Conservation (phyloP, 92 coral and sea anemone genomes). For the Epizoanthus fatuus region DNA sequence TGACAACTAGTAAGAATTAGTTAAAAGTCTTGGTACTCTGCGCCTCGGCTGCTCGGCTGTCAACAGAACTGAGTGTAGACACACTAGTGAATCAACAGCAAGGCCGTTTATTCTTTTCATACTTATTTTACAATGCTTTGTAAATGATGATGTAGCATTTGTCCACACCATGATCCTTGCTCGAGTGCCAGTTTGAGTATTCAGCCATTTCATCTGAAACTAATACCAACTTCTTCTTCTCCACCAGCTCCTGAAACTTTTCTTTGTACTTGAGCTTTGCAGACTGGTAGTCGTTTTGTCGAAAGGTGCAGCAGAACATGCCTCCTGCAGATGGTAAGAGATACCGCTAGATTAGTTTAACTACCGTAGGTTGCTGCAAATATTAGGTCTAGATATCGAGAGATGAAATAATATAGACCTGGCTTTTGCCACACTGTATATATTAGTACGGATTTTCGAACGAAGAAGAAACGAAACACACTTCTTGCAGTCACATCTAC, state of each 20-base stretch:
- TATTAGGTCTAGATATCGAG: no score
- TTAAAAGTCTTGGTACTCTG: no score
- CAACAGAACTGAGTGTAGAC: no score
- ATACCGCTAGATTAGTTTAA: background rate
- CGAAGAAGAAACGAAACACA: no score
- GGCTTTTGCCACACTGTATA: no score
- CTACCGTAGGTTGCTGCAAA: background rate
- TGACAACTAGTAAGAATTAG: no score
- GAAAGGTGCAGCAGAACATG: background rate
- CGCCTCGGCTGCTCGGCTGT: no score
- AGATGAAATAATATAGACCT: no score
- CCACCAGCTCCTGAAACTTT: background rate
- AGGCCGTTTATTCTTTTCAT: no score
- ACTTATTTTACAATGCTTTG: no score
- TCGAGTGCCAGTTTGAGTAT: background rate
- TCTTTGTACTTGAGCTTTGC: background rate
- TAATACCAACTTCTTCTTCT: background rate
- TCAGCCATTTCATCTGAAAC: background rate
- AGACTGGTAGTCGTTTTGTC: background rate
- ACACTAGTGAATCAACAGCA: no score
- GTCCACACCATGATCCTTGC: background rate
- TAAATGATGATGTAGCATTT: background rate
- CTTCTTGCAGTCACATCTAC: background rate
- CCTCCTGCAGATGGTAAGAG: background rate
- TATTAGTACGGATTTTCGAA: no score